Evolutionary conservation across 1,140 invertebrate species (phyloP), one percentile per base, ranked within the genome.

Genomic region (Teleogryllus occipitalis): DNA sequence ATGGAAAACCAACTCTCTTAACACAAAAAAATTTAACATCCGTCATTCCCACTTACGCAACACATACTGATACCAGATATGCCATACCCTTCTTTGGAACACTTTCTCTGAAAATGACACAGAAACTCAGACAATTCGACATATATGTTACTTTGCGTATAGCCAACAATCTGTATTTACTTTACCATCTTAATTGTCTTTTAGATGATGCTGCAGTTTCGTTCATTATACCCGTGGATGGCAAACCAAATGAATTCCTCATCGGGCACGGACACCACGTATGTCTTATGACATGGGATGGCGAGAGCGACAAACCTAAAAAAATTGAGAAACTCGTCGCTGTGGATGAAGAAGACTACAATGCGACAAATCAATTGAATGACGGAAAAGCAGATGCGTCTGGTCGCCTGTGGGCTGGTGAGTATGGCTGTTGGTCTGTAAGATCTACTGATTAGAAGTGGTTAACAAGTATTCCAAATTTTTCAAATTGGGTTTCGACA

Each of bases 381-480:
- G 96, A 97, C 86, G 96, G 92, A 18, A 98, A 97, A 87, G 93
- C 92, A 80, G 96, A 98, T 85, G 89, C 91, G 0, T 85, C 84
- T 15, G 96, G 96, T 73, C 87, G 94, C 73, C 85, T 97, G 4
- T 96, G 93, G 90, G 89, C 91, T 81, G 94, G 94, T 93, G 27
- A 39, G 27, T 39, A 5, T 1, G 1, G 27, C 27, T 39, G 27
- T 5, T 39, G 5, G 27, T 2, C 5, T 39, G n/a, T n/a, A n/a
- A n/a, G n/a, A 39, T 39, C 27, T 39, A 39, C 5, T 39, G 27
- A 5, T 39, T 39, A 39, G 27, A 39, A 39, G 27, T 39, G 27
- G 27, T 39, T 39, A 39, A 39, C 27, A 39, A 39, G 27, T 5
- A 39, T 39, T 39, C 27, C 27, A 39, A 39, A 39, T 39, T 39